phyloP scores from a whole-genome alignment of 2,797 vertebrate genomes.

The Lithobates sylvaticus region DNA sequence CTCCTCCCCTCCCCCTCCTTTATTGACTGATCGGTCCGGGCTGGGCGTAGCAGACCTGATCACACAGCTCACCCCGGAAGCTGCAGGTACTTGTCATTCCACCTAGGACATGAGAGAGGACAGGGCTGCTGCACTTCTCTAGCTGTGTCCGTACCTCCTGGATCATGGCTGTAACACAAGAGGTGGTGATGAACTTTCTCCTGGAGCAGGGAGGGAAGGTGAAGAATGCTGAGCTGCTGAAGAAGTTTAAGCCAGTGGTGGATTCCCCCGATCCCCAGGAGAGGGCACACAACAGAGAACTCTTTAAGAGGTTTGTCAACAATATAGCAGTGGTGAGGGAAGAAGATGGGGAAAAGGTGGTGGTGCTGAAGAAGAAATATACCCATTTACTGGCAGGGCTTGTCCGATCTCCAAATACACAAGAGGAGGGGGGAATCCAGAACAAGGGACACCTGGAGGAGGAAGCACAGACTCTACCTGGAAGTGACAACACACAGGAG shows the following conservation, averaged over 20 bases:
- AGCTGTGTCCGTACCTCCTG: background rate
- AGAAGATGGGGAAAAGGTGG: conserved; percentile 78
- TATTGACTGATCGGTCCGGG: conserved; percentile 48
- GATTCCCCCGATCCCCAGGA: conserved; percentile 76
- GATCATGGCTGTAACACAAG: conserved; percentile 79
- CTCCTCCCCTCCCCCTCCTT: conserved; percentile 5
- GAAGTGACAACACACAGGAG: conserved; percentile 7
- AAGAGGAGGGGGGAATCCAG: background rate
- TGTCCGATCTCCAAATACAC: background rate
- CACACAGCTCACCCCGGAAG: conserved; percentile 49
- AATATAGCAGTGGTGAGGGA: conserved; percentile 84
- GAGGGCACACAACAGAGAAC: conserved; percentile 78
- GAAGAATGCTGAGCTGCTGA: conserved; percentile 80
- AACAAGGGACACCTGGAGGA: background rate
- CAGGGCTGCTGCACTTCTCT: conserved; percentile 26
- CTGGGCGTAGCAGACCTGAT: conserved; percentile 54
- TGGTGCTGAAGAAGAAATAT: conserved; percentile 79
- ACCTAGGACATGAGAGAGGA: conserved; percentile 10
- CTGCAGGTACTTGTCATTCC: conserved; percentile 61
- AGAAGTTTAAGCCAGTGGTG: conserved; percentile 77
- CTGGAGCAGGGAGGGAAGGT: conserved; percentile 79
- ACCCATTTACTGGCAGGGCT: conserved; percentile 61
- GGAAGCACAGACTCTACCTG: background rate
- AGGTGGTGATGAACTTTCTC: conserved; percentile 79
- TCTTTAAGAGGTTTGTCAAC: conserved; percentile 88